Base-by-base conservation (phyloP, 2,888 invertebrate genomes). In the Lasioglossum vierecki region DNA sequence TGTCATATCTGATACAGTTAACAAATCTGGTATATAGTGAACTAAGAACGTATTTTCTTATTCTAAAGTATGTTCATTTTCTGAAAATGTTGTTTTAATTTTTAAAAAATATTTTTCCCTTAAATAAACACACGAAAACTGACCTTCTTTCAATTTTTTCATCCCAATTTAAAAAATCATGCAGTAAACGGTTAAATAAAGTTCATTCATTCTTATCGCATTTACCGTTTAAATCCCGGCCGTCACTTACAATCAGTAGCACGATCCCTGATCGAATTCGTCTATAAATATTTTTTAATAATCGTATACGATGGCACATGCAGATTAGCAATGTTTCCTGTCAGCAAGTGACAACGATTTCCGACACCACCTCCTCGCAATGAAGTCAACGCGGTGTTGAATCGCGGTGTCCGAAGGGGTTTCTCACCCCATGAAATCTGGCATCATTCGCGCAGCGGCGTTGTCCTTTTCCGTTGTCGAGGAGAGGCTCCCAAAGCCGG, bases 401-500 rank as follows among this genome's bases (percentile, higher is more conserved):
- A 41, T 71, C 49, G 71, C 26, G 26, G n/a, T 26, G 79, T 71
- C 13, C 44, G 22, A 53, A 70, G 63, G 57, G 63, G 82, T 70
- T 2, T 60, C 74, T 35, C 39, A 5, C 79, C 22, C 71, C 76
- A 60, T 68, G 72, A 79, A 89, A 88, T 88, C 89, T 82, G 88
- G 75, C 68, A 82, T 86, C 82, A 90, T 86, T 82, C 90, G 81
- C 81, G 80, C 15, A 44, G 66, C 66, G 76, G 46, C 74, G 84
- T 86, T 82, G 79, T 77, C 81, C 80, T 74, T 53, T 80, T 71
- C 76, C 22, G 22, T n/a, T 26, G 66, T 30, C 41, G 79, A 74
- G 60, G 60, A 80, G 86, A 91, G 79, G 22, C 86, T 84, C 15
- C 86, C 84, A 91, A 91, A 90, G 85, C 86, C 82, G 88, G 88